Conservation (phyloP, 2,888 invertebrate species). For the Clusia tigrina region DNA sequence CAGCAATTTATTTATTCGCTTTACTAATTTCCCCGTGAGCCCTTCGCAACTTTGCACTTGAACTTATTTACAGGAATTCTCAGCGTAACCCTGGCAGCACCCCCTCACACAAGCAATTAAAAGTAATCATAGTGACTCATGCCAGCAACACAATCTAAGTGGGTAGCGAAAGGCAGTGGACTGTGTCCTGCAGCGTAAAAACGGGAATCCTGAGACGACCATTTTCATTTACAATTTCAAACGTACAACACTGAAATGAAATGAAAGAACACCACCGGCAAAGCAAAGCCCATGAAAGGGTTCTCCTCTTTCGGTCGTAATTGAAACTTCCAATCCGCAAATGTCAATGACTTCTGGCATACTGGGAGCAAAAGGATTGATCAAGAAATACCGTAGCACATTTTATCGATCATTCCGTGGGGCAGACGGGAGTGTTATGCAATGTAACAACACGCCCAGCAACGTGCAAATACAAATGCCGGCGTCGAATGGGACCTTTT, state of each 20-base stretch:
- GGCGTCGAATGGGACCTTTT: constrained; percentile 1
- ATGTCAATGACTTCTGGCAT: constrained; percentile 1
- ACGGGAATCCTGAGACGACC: background rate
- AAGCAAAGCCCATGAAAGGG: background rate
- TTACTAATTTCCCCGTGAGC: no score
- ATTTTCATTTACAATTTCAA: constrained; percentile 9
- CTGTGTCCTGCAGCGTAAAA: background rate
- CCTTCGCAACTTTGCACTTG: no score
- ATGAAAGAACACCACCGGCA: background rate
- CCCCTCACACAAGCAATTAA: background rate
- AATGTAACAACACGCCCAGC: no score
- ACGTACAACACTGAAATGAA: background rate
- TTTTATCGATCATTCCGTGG: no score
- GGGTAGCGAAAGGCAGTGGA: constrained; percentile 15
- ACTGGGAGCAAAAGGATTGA: no score
- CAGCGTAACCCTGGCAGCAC: constrained; percentile 17
- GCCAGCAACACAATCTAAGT: background rate
- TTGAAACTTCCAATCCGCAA: no score
- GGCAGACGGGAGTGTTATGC: no score
- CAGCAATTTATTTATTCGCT: no score
- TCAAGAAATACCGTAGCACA: no score
- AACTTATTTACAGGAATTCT: constrained; percentile 18
- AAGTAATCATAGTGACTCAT: background rate
- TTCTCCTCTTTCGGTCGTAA: background rate
- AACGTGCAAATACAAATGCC: constrained; percentile 1